Evolutionary conservation across 1,140 invertebrate genomes (phyloP).

Genomic region (Drosophila ironensis): DNA sequence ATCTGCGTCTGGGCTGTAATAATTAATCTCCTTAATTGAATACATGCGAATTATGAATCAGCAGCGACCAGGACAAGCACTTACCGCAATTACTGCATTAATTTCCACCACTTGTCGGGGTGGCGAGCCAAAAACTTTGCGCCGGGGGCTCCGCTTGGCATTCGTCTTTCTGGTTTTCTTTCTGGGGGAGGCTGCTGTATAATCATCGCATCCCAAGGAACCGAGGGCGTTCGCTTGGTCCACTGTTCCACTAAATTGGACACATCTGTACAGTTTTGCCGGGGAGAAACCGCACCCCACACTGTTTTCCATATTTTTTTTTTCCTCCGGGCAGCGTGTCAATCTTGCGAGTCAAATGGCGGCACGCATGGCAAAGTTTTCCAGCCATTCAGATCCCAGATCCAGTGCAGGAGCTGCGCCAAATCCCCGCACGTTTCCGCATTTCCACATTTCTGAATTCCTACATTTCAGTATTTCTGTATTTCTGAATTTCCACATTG

Average conservation of each 20-base stretch:
- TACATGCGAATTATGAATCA: constrained; percentile 42
- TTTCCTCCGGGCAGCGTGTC: constrained; percentile 72
- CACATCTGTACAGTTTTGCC: constrained; percentile 72
- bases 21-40: constrained; percentile 53
- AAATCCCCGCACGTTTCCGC: constrained; percentile 76
- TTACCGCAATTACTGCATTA: constrained; percentile 76
- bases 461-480: constrained; percentile 45
- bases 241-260: constrained; percentile 75
- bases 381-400: constrained; percentile 11
- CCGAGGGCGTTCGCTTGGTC: constrained; percentile 29
- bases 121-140: neutral
- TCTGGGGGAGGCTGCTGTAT: neutral
- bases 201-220: constrained; percentile 31
- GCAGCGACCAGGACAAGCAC: constrained; percentile 58
- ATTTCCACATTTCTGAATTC: constrained; percentile 60
- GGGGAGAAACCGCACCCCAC: neutral
- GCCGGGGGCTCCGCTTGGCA: constrained; percentile 3
- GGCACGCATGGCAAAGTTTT: constrained; percentile 76
- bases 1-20: constrained; percentile 1
- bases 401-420: constrained; percentile 13
- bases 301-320: neutral
- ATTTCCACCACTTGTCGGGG: constrained; percentile 51
- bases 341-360: constrained; percentile 77
- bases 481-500: constrained; percentile 39
- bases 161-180: neutral